Conservation (phyloP, 2,888 invertebrate genomes). For the Nemotelus pantherinus region DNA sequence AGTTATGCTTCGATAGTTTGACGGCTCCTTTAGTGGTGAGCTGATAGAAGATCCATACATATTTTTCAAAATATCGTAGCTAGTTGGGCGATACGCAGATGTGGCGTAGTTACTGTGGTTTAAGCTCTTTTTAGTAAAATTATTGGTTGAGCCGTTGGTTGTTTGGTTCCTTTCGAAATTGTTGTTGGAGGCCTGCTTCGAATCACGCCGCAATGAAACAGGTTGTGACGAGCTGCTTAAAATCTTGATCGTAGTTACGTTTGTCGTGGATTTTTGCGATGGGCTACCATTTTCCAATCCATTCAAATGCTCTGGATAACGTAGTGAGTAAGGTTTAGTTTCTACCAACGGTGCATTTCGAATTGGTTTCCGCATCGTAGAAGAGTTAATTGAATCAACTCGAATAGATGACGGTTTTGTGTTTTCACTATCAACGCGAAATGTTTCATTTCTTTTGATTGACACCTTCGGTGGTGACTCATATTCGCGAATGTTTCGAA, state of each 20-base stretch:
- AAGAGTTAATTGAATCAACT: constrained; percentile 63
- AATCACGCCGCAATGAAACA: background rate
- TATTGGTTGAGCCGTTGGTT: constrained; percentile 4
- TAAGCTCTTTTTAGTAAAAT: constrained; percentile 7
- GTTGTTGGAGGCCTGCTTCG: background rate
- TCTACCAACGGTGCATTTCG: constrained; percentile 63
- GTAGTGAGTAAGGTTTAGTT: constrained; percentile 61
- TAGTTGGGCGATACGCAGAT: constrained; percentile 42
- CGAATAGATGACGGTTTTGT: constrained; percentile 57
- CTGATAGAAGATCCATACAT: constrained; percentile 4
- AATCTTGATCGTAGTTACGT: constrained; percentile 44
- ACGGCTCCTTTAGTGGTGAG: background rate
- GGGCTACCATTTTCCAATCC: background rate
- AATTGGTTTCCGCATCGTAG: constrained; percentile 61
- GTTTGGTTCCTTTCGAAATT: constrained; percentile 20
- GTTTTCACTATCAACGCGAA: constrained; percentile 53
- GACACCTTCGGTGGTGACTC: constrained; percentile 42
- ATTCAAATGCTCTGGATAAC: background rate
- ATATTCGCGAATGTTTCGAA: constrained; percentile 52
- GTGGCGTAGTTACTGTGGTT: background rate
- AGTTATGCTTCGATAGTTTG: background rate
- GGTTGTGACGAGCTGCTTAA: constrained; percentile 4
- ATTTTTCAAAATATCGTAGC: constrained; percentile 45
- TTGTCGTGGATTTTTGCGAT: background rate
- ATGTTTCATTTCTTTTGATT: constrained; percentile 50